Evolutionary conservation across 2,113 vertebrate genomes (phyloP).

Genomic region (Proteles cristata): DNA sequence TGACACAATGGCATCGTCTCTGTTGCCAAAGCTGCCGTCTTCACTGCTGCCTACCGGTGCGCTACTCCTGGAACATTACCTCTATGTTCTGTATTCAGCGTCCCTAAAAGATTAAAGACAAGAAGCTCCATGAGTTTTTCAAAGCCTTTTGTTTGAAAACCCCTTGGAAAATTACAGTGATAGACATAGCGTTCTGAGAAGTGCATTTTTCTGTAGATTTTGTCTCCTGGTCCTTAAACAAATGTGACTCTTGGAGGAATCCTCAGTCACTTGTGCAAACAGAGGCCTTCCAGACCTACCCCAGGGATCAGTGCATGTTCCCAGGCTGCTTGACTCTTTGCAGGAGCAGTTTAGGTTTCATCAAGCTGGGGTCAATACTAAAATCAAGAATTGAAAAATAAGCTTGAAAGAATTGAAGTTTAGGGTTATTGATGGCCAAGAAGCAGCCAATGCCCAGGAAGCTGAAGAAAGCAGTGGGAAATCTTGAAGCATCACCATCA

Average conservation of each 20-base stretch:
- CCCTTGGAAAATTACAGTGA: background rate
- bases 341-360: background rate
- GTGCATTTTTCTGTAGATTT: background rate
- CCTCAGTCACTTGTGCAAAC: background rate
- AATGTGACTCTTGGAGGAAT: background rate
- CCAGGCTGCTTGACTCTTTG: background rate
- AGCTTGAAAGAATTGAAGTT: background rate
- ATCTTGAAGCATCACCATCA: background rate
- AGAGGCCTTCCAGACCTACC: background rate
- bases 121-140: background rate
- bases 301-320: background rate
- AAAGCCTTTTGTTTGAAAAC: background rate
- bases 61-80: background rate
- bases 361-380: background rate
- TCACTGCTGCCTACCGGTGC: no score
- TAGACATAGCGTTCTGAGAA: background rate
- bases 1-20: background rate
- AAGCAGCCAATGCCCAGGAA: background rate
- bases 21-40: background rate
- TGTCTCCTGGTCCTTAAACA: background rate
- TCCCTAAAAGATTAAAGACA: background rate
- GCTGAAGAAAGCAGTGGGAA: background rate
- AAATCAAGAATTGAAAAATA: background rate
- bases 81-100: background rate
- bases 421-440: background rate